Conservation (phyloP, 2,888 invertebrate genomes). For the Urechis unicinctus region DNA sequence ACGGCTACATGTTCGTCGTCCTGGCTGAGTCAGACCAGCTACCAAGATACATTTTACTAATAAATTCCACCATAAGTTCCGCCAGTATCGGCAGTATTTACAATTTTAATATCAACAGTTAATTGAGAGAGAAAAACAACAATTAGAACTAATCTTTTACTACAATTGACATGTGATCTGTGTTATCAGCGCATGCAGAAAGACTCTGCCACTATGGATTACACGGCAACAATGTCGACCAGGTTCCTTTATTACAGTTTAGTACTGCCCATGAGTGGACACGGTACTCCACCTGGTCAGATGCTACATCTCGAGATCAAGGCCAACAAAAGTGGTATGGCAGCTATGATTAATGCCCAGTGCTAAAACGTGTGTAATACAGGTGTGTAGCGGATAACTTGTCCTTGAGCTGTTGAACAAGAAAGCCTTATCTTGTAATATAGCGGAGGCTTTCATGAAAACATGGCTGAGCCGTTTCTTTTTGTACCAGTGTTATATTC, state of each 20-base stretch:
- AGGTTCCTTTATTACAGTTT: conserved; percentile 16
- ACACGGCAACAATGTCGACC: conserved; percentile 1
- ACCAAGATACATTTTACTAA: background rate
- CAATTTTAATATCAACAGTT: too few species aligned
- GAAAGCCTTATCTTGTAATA: too few species aligned
- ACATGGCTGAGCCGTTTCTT: too few species aligned
- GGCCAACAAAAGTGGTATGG: conserved; percentile 11
- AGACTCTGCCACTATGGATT: background rate
- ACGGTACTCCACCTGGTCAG: conserved; percentile 13
- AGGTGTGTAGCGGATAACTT: too few species aligned
- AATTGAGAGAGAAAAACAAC: background rate
- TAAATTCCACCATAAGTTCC: too few species aligned
- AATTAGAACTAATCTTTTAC: background rate
- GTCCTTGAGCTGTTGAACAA: too few species aligned
- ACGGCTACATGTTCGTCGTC: conserved; percentile 8
- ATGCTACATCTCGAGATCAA: conserved; percentile 10
- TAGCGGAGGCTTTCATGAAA: too few species aligned
- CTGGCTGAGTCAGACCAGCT: background rate
- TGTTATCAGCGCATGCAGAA: background rate
- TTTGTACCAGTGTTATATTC: too few species aligned
- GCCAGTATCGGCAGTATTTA: too few species aligned
- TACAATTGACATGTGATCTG: too few species aligned
- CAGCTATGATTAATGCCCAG: too few species aligned
- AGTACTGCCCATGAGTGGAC: conserved; percentile 12
- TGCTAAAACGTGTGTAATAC: too few species aligned